phyloP scores from a whole-genome alignment of 2,797 vertebrate species.

The Novumbra hubbsi region DNA sequence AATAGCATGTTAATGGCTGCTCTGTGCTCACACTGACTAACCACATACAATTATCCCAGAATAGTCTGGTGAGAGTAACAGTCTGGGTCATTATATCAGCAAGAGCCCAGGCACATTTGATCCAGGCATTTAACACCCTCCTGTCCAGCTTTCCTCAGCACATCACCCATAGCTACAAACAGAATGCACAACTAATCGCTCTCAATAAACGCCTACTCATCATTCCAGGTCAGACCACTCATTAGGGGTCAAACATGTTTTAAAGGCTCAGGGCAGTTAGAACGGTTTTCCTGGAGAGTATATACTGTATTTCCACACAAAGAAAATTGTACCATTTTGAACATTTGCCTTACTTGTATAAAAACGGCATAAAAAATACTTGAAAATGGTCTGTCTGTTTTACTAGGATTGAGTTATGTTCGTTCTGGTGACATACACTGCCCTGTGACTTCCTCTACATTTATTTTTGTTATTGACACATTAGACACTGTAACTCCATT shows the following conservation, averaged over 20 bases:
- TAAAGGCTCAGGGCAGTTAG: neutral
- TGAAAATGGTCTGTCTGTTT: too few species aligned
- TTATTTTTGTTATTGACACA: too few species aligned
- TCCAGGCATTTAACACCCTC: neutral
- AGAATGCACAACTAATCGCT: neutral
- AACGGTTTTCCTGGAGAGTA: too few species aligned
- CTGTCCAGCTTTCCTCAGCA: neutral
- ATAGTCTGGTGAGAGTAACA: neutral
- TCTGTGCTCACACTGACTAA: conserved; percentile 4
- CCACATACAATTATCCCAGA: neutral
- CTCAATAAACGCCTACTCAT: neutral
- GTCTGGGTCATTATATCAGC: conserved; percentile 20
- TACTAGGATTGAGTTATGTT: too few species aligned
- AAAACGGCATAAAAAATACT: too few species aligned
- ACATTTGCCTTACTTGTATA: too few species aligned
- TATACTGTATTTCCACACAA: too few species aligned
- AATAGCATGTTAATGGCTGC: neutral
- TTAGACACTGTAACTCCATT: too few species aligned
- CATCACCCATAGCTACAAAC: neutral
- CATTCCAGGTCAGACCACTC: neutral
- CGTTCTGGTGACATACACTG: too few species aligned
- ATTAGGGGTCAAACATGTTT: neutral
- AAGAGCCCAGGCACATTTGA: conserved; percentile 1
- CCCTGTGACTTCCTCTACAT: too few species aligned
- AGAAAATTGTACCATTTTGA: too few species aligned